Evolutionary conservation across 2,797 vertebrate species (phyloP).

Genomic region (Arctocebus calabarensis): DNA sequence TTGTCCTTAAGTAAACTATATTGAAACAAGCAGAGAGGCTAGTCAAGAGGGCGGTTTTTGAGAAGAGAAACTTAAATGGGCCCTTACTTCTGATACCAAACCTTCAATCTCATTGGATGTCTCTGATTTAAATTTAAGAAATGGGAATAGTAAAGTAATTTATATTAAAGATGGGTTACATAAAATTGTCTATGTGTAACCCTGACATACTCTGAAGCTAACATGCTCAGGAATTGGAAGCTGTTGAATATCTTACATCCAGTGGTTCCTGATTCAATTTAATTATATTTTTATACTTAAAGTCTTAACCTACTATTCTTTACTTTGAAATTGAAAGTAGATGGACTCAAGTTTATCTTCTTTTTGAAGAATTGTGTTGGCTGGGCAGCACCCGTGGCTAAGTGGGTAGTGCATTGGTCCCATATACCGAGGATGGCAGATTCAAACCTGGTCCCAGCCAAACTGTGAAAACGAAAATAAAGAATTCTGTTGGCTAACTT

Average conservation of each 20-base stretch:
- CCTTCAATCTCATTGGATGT: neutral
- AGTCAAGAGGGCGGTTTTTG: neutral
- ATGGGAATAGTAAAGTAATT: neutral
- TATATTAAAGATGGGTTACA: neutral
- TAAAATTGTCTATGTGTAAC: conserved; percentile 25
- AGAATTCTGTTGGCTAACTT: conserved; percentile 22
- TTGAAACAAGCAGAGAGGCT: neutral
- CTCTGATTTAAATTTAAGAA: conserved; percentile 47
- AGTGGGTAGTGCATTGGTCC: no score
- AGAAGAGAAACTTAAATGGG: neutral
- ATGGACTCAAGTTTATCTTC: conserved; percentile 43
- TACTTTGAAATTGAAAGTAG: conserved; percentile 62
- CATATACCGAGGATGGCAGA: no score
- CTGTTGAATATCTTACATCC: neutral
- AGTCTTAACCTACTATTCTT: neutral
- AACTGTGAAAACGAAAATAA: neutral
- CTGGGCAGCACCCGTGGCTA: no score
- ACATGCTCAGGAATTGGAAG: conserved; percentile 12
- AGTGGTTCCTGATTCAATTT: neutral
- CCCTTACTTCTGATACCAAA: neutral
- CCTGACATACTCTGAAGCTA: neutral
- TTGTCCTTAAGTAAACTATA: neutral
- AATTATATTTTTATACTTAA: conserved; percentile 6
- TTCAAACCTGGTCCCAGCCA: no score
- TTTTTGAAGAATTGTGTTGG: conserved; percentile 41